Conservation (phyloP, 2,797 vertebrate genomes). For the Rhynchonycteris naso region DNA sequence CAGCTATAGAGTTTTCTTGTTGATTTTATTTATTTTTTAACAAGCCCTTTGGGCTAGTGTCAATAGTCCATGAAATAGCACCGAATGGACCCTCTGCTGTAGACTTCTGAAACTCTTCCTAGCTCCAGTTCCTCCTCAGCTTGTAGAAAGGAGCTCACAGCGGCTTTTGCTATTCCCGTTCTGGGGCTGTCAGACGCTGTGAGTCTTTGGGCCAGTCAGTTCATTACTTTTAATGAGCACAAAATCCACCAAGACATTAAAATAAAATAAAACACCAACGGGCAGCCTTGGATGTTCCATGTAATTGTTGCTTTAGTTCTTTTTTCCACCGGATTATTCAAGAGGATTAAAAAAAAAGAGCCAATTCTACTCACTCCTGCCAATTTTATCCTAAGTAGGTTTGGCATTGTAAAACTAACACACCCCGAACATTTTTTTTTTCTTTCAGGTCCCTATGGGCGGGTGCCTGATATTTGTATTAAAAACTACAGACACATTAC, state of each 20-base stretch:
- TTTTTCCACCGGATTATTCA: constrained; percentile 71
- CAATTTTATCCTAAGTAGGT: constrained; percentile 64
- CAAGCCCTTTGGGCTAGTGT: constrained; percentile 43
- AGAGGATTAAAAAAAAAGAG: constrained; percentile 42
- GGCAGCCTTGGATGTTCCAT: constrained; percentile 56
- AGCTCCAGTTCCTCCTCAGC: background rate
- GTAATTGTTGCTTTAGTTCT: constrained; percentile 71
- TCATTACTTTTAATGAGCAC: constrained; percentile 76
- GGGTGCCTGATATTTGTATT: constrained; percentile 60
- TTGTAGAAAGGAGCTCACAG: background rate
- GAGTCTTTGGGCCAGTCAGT: constrained; percentile 36
- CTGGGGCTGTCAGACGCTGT: background rate
- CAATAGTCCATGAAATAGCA: constrained; percentile 58
- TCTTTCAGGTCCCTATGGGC: constrained; percentile 40
- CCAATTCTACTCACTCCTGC: constrained; percentile 40
- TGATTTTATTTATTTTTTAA: constrained; percentile 27
- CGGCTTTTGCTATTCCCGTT: background rate
- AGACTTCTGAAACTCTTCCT: background rate
- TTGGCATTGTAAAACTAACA: constrained; percentile 67
- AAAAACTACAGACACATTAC: constrained; percentile 60
- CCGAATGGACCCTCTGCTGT: background rate
- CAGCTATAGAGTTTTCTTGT: constrained; percentile 13
- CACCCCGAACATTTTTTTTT: constrained; percentile 62
- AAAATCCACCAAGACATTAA: constrained; percentile 72
- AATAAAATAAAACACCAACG: constrained; percentile 58